Base-by-base conservation (phyloP, 2,797 vertebrate species). In the Clarias platycephalus region DNA sequence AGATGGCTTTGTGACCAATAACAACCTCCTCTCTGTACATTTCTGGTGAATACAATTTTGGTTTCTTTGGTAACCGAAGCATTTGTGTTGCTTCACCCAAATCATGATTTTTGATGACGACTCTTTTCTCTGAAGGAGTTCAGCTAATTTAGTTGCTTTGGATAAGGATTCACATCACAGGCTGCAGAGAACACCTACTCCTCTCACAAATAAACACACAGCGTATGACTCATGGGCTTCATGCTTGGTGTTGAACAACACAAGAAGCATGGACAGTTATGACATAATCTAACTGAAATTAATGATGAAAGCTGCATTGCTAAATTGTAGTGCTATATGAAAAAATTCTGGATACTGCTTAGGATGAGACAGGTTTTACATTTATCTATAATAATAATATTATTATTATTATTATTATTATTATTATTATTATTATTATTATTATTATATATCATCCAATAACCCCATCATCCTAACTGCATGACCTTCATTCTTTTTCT, bases 121-220 rank as follows among this genome's bases (percentile, higher is more conserved):
- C 10, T 76, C 55, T 24, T 60, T 78, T 60, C 55, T 60, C 7
- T 77, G 75, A 77, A 34, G 31, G 20, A 77, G 22, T 60, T 77
- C 22, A 60, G 18, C 26, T 76, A 58, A 76, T 77, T 58, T 34
- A 77, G 55, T 55, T 77, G 84, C 87, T 63, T 78, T 74, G 58
- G 72, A 49, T 79, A 10, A 58, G 60, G 75, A 77, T 60, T 60
- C 57, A 24, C 72, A 62, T 49, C 49, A 57, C 44, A 68, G 63
- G 37, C 37, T n/a, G 60, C 40, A 82, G 53, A 58, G 83, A 79
- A 74, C 83, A 70, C 62, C 58, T 24, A 60, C 57, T 63, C 66
- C 57, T 79, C 76, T 31, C 6, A n/a, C n/a, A 74, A 63, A 75
- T 24, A 55, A 31, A 76, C 31, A 62, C 44, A 76, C 31, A 64